phyloP scores from a whole-genome alignment of 2,113 vertebrate species.

The Engraulis encrasicolus region DNA sequence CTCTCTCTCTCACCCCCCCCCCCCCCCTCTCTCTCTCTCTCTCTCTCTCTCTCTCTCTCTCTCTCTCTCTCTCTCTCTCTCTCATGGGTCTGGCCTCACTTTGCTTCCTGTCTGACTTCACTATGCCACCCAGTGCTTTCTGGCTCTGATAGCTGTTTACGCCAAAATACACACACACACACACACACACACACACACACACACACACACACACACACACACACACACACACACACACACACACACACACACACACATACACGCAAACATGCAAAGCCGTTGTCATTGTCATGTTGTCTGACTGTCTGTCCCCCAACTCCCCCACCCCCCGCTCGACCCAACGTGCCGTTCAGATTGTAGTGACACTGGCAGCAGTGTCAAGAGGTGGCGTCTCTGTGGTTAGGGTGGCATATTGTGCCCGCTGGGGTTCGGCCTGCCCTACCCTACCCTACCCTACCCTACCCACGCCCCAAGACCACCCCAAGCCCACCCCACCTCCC shows the following conservation, averaged over 20 bases:
- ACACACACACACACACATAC: not conserved
- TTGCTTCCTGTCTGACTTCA: constrained; percentile 8
- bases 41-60: not conserved
- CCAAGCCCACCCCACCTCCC: too few species aligned
- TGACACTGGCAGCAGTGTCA: constrained; percentile 22
- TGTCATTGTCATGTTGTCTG: not conserved
- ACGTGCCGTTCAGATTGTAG: constrained; percentile 1
- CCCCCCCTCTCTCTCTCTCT: not conserved
- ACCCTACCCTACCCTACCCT: too few species aligned
- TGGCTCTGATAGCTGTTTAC: constrained; percentile 15
- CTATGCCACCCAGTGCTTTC: constrained; percentile 15
- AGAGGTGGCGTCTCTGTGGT: constrained; percentile 19
- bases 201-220: not conserved
- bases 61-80: not conserved
- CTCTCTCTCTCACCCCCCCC: too few species aligned
- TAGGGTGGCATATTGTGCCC: constrained; percentile 24
- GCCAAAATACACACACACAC: not conserved
- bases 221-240: not conserved
- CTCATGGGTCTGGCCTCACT: not conserved
- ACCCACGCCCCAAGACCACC: too few species aligned
- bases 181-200: too few species aligned
- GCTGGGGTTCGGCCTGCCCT: constrained; percentile 16
- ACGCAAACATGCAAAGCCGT: not conserved
- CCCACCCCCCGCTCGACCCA: not conserved
- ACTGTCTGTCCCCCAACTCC: too few species aligned